Conservation (phyloP, 1,140 invertebrate genomes). For the Drosophila ananassae region DNA sequence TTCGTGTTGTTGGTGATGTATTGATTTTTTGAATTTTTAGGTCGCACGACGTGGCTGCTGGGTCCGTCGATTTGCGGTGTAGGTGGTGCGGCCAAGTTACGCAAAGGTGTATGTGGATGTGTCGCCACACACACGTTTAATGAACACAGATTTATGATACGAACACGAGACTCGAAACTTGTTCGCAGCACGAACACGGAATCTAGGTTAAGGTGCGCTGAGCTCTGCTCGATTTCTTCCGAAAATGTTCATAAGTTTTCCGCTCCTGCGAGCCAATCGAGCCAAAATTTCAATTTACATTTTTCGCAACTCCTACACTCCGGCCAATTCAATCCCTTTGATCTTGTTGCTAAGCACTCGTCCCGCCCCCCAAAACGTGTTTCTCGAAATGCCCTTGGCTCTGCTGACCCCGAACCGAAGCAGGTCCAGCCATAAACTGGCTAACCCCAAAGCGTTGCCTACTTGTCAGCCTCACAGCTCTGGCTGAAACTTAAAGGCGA, state of each 20-base stretch:
- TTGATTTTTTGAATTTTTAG: conserved; percentile 75
- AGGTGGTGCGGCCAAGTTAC: conserved; percentile 32
- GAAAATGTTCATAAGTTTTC: conserved; percentile 16
- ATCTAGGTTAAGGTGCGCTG: conserved; percentile 30
- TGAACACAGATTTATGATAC: conserved; percentile 65
- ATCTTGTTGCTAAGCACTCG: conserved; percentile 29
- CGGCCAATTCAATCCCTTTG: conserved; percentile 40
- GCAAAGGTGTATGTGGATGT: conserved; percentile 6
- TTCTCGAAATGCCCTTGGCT: conserved; percentile 38
- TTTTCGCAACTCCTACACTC: neutral
- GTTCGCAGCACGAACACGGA: conserved; percentile 31
- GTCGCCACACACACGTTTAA: conserved; percentile 44
- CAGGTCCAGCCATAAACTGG: conserved; percentile 23
- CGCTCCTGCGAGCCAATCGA: conserved; percentile 1
- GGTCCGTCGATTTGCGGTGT: conserved; percentile 6
- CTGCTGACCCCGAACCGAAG: conserved; percentile 12
- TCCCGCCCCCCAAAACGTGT: neutral
- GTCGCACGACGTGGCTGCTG: conserved; percentile 52
- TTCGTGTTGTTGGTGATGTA: conserved; percentile 39
- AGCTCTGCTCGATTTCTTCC: neutral
- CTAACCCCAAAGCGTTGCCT: conserved; percentile 38
- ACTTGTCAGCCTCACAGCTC: conserved; percentile 30
- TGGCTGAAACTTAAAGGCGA: conserved; percentile 50
- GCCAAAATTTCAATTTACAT: conserved; percentile 36
- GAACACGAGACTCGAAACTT: conserved; percentile 30